Evolutionary conservation across 2,888 invertebrate genomes (phyloP), one percentile per base, ranked within the genome.

Genomic region (Chrysina gloriosa): DNA sequence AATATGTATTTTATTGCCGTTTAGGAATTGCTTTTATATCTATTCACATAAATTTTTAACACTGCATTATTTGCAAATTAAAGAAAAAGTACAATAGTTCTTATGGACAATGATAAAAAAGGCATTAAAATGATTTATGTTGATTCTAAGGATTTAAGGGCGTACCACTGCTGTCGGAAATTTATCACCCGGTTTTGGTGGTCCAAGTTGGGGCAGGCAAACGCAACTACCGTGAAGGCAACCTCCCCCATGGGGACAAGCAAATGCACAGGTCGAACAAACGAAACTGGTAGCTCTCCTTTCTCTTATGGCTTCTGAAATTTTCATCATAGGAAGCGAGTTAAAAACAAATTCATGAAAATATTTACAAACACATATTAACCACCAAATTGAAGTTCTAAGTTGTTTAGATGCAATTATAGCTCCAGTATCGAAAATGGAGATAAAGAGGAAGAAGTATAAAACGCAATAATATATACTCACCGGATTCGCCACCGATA

Each of bases 201-300:
- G 42, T 34, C 48, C 48, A 21, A 31, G 31, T 34, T 47, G 34
- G n/a, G 61, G 48, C 14, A 39, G 0, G 11, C 66, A 67, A 23
- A 61, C 61, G 36, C 66, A 67, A 14, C 27, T 48, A 34, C 58
- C 58, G 2, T 67, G 36, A 16, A 61, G 1, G 23, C 66, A 67
- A 3, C 61, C 66, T 16, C 66, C 66, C 23, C 66, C 66, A 16
- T 58, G 27, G n/a, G 42, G 16, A 9, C 66, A 67, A n/a, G n/a
- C 7, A 48, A 67, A 67, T 3, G 66, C 61, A 14, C 66, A 67
- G 3, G 66, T 56, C 5, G 66, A 67, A 23, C 66, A 67, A 11
- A 58, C 47, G 7, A 58, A 67, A 50, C 66, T 67, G 16, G 58
- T 48, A 36, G 66, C 66, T 36, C 66, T 31, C 61, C 66, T 58